Evolutionary conservation across 2,888 invertebrate species (phyloP).

Genomic region (Adelognathus sp.): DNA sequence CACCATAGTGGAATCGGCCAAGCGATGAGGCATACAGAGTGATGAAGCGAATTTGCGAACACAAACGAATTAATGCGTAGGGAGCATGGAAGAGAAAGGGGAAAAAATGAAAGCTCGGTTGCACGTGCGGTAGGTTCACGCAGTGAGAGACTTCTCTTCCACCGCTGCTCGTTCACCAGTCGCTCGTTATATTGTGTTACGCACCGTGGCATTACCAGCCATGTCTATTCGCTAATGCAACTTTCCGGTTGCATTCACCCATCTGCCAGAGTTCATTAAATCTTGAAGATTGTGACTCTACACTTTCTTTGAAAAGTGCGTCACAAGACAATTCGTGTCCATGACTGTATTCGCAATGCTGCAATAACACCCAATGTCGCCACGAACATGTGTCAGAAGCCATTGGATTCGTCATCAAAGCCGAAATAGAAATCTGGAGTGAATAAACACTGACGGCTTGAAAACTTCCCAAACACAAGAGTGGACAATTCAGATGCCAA

Average conservation of each 20-base stretch:
- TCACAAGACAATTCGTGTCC: constrained; percentile 32
- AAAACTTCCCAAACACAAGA: no score
- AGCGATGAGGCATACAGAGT: constrained; percentile 6
- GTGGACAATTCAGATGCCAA: no score
- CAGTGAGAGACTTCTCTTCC: constrained; percentile 29
- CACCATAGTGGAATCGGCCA: constrained; percentile 3
- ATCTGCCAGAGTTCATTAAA: constrained; percentile 53
- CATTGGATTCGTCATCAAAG: no score
- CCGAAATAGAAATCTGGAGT: no score
- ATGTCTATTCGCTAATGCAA: constrained; percentile 26
- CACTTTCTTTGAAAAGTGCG: constrained; percentile 8
- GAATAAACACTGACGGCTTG: no score
- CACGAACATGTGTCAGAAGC: neutral
- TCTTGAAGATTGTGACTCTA: constrained; percentile 47
- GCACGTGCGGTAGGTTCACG: constrained; percentile 56
- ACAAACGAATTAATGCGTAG: constrained; percentile 11
- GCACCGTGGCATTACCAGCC: constrained; percentile 30
- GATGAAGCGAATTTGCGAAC: constrained; percentile 30
- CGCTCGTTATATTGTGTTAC: constrained; percentile 61
- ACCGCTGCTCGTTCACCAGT: constrained; percentile 50
- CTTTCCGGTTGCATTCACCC: neutral
- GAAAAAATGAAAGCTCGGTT: constrained; percentile 3
- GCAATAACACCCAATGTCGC: neutral
- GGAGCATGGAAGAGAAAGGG: constrained; percentile 15
- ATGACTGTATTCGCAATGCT: constrained; percentile 14